Conservation (phyloP, 2,113 vertebrate species). For the Ciconia maguari region DNA sequence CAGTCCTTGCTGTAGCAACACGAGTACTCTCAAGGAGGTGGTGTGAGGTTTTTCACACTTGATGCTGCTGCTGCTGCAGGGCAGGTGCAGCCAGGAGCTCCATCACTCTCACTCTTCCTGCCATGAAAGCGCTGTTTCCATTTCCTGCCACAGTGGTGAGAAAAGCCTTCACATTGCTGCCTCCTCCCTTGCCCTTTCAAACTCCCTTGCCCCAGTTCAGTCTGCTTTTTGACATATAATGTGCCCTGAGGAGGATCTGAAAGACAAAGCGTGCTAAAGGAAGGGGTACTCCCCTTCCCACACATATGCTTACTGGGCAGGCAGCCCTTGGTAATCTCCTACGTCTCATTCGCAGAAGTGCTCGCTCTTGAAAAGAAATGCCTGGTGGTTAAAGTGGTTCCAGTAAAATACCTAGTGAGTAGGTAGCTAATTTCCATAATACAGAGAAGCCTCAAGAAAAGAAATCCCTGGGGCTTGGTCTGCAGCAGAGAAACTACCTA, state of each 20-base stretch:
- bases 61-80: background rate
- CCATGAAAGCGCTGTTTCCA: background rate
- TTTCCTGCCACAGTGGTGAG: background rate
- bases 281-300: background rate
- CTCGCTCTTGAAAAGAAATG: background rate
- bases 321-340: background rate
- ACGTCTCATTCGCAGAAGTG: background rate
- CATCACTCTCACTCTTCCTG: background rate
- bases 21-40: background rate
- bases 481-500: background rate
- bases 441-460: background rate
- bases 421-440: conserved; percentile 1
- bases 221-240: background rate
- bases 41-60: background rate
- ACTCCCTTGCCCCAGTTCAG: background rate
- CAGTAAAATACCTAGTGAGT: background rate
- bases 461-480: background rate
- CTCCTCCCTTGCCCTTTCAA: background rate
- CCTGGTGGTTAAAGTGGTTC: background rate
- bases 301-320: background rate
- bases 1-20: background rate
- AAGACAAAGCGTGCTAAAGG: background rate
- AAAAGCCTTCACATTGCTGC: background rate
- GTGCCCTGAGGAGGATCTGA: background rate
- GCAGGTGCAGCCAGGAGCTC: background rate